Percentiles rank a stretch among this genome's conserved stretches.
Conservation (phyloP, 1,140 invertebrate genomes). For the Drosophila watanabei region DNA sequence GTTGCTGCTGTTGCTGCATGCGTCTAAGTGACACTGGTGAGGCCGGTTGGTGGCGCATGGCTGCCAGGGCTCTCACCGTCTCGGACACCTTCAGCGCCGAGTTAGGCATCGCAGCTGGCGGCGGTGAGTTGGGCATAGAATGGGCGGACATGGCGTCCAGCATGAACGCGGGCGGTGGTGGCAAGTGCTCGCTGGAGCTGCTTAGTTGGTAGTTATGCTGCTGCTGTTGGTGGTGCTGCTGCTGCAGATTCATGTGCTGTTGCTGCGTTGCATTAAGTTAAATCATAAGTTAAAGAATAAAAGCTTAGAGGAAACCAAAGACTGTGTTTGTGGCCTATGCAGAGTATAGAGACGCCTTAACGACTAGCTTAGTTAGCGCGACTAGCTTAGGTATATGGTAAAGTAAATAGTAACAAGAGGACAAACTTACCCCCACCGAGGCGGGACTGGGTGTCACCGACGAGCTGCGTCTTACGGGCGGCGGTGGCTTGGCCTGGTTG, state of each 20-base stretch:
- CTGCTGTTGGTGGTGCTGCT: slow-evolving; percentile 22
- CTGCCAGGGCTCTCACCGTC: slow-evolving; percentile 93
- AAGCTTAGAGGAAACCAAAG: slow-evolving; percentile 48
- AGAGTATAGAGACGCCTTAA: slow-evolving; percentile 40
- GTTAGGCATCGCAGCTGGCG: slow-evolving; percentile 60
- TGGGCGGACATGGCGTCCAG: slow-evolving; percentile 87
- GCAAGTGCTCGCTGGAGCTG: slow-evolving; percentile 89
- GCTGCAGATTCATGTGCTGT: slow-evolving; percentile 11
- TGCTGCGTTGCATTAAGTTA: slow-evolving; percentile 47
- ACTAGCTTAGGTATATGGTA: slow-evolving; percentile 36
- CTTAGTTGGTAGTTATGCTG: slow-evolving; percentile 55
- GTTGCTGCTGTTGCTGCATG: slow-evolving; percentile 65
- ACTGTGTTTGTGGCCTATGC: slow-evolving; percentile 16
- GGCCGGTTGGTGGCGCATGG: slow-evolving; percentile 93
- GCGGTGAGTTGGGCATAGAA: slow-evolving; percentile 13
- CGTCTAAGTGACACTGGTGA: slow-evolving; percentile 91
- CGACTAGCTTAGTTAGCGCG: slow-evolving; percentile 45
- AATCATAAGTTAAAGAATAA: slow-evolving; percentile 72
- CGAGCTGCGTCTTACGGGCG: slow-evolving; percentile 94
- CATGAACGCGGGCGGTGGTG: slow-evolving; percentile 94
- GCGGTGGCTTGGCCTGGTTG: slow-evolving; percentile 91
- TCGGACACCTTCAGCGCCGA: slow-evolving; percentile 91
- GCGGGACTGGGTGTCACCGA: slow-evolving; percentile 89
- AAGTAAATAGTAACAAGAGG: neutral
- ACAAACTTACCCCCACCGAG: slow-evolving; percentile 71